Evolutionary conservation across 2,888 invertebrate genomes (phyloP), one percentile per base, ranked within the genome.

Genomic region (Rhamnusium bicolor): DNA sequence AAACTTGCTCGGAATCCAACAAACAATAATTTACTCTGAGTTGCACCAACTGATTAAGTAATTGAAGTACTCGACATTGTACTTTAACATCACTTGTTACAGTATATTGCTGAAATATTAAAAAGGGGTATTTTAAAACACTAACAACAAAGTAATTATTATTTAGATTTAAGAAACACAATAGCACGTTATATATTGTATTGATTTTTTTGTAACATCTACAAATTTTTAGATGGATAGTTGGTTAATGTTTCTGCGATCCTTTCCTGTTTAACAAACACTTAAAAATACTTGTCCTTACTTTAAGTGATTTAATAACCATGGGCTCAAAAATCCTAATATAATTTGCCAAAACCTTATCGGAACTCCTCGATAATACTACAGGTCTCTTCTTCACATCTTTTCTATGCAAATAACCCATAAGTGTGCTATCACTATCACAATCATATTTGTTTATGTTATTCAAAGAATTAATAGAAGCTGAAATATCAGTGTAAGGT

Each of bases 291-390:
- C 24, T n/a, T 21, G 24, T 29, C 1, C 76, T 86, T 86, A 95
- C 94, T 91, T 94, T 96, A 82, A 98, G 90, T 75, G 97, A 94
- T 87, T 96, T 95, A 84, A 98, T 97, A 71, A 98, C 98, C 87
- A 98, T 93, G 0, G 97, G 96, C 87, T 98, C 98, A 89, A 98
- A 98, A 82, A 98, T 90, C 81, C 97, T 91, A 77, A 98, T 98
- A 87, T 96, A 95, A 77, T 94, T 92, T 80, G 94, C 93, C 79
- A 94, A 89, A 73, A 89, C 88, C 86, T 92, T 91, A 85, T 92
- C 91, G 0, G 89, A 84, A 56, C 88, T 88, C 46, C 88, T 88
- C 0, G 87, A 85, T 4, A 89, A 82, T 53, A 89, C 87, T 2
- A 86, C 85, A 7, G 89, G 80, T 72, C 73, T 58, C 54, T 86